Percentiles rank a stretch among this genome's conserved stretches.
Conservation (phyloP, 2,113 vertebrate genomes). For the Crotophaga sulcirostris region DNA sequence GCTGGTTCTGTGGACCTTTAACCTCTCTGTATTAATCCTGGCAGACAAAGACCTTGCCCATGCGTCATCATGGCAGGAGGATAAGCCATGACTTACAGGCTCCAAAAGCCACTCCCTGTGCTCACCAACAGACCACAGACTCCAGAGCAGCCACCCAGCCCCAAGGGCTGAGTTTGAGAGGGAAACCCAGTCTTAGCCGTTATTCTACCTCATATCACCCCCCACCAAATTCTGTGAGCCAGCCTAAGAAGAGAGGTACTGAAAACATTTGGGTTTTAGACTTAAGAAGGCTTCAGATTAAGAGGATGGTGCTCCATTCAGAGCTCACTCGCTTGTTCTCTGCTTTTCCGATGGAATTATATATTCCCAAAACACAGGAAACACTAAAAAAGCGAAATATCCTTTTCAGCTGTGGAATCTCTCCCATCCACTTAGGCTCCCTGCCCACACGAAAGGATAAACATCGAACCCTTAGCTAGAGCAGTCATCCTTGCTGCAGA, state of each 20-base stretch:
- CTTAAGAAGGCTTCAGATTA: conserved; percentile 2
- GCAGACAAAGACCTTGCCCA: neutral
- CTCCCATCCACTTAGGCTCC: neutral
- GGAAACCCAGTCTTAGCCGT: neutral
- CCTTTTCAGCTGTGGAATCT: neutral
- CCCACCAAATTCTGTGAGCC: neutral
- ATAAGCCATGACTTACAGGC: neutral
- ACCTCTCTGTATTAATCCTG: neutral
- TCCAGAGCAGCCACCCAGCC: neutral
- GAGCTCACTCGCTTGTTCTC: neutral
- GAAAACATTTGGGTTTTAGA: conserved; percentile 24
- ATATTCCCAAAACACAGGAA: neutral
- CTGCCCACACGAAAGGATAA: neutral
- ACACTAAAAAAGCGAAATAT: neutral
- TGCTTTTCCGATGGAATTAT: neutral
- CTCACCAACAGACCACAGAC: neutral
- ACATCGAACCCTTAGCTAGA: conserved; percentile 19
- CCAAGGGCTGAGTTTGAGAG: neutral
- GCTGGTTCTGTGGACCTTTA: neutral
- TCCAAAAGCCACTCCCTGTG: neutral
- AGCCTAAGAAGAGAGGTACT: neutral
- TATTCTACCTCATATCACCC: neutral
- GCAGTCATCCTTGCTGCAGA: conserved; percentile 20
- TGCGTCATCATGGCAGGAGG: neutral
- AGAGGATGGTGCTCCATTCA: neutral